Base-by-base conservation (phyloP, 2,113 vertebrate genomes). In the Poeciliopsis retropinna region DNA sequence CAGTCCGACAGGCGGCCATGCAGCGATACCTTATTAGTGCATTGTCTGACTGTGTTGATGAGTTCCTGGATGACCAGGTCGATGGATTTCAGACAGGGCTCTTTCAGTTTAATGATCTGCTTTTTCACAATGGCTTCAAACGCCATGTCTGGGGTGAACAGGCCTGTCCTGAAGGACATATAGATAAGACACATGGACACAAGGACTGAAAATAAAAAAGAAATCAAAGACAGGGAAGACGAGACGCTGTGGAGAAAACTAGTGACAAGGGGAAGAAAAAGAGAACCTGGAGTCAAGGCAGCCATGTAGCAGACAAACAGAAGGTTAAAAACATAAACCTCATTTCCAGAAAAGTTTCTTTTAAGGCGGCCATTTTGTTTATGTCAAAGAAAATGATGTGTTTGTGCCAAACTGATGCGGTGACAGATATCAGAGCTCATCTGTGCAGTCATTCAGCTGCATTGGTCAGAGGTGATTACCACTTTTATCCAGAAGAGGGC, bases 51-150 rank as follows among this genome's bases (percentile, higher is more conserved):
- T 78, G 97, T 99, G 93, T 95, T 97, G 93, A 99, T 97, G 84
- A 99, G 93, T 93, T 99, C 97, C 95, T 98, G 97, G 90, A 99
- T 98, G 87, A 99, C 98, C 94, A 99, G 90, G 92, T 99, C 97
- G 89, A 99, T 97, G 78, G 97, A 98, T 85, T 99, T 99, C 87
- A 99, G 93, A 90, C 98, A 98, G 2, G 98, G 98, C 86, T 97
- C 96, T 94, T 99, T 99, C 95, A 99, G 96, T 95, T 99, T 99
- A 89, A 99, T 96, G 93, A 99, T 94, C 94, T 99, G 98, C 95
- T 99, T 99, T 95, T 99, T 99, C 88, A 99, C 98, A 68, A 99
- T 99, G 93, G 97, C 97, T 92, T 99, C 98, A 92, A 99, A 99
- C 0, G 98, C 98, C 96, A 99, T 67, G 91, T 99, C 98, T 4